A percentile compares a stretch with the other conserved stretches of the same genome.
Evolutionary conservation across 2,888 invertebrate genomes (phyloP).

Genomic region (Proisotoma minuta): DNA sequence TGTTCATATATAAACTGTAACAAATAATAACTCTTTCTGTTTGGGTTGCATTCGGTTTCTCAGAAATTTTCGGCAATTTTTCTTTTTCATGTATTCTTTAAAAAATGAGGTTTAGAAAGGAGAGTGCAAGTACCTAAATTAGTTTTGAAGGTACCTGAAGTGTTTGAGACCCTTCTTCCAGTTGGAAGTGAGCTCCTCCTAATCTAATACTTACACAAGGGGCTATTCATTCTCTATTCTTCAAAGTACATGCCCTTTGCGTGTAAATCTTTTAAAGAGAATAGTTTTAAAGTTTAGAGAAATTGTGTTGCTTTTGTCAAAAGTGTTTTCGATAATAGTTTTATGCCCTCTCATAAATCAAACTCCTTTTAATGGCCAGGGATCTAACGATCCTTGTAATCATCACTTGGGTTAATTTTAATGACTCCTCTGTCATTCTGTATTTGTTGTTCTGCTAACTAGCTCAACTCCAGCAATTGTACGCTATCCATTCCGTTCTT

Average conservation of each 20-base stretch:
- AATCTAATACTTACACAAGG: too few species aligned
- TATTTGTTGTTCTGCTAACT: conserved; percentile 13
- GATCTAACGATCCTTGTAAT: conserved; percentile 27
- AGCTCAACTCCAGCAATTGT: neutral
- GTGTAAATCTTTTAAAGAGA: neutral
- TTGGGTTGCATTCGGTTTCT: too few species aligned
- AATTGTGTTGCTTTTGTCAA: conserved; percentile 4
- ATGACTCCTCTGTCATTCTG: conserved; percentile 19
- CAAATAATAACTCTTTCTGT: too few species aligned
- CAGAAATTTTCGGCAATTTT: too few species aligned
- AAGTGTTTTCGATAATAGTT: conserved; percentile 40
- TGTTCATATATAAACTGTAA: too few species aligned
- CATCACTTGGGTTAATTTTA: conserved; percentile 29
- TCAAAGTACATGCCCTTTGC: neutral
- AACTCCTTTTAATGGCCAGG: conserved; percentile 34
- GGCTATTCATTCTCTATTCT: too few species aligned
- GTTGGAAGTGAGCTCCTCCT: too few species aligned
- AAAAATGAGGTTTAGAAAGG: too few species aligned
- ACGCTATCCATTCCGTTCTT: neutral
- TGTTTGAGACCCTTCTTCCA: too few species aligned
- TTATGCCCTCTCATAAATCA: conserved; percentile 37
- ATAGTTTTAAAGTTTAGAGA: neutral
- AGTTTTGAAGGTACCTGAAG: too few species aligned
- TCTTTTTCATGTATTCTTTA: too few species aligned
- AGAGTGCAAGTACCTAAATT: too few species aligned